Conservation (phyloP, 2,888 invertebrate species). For the Seira sanloemensis region DNA sequence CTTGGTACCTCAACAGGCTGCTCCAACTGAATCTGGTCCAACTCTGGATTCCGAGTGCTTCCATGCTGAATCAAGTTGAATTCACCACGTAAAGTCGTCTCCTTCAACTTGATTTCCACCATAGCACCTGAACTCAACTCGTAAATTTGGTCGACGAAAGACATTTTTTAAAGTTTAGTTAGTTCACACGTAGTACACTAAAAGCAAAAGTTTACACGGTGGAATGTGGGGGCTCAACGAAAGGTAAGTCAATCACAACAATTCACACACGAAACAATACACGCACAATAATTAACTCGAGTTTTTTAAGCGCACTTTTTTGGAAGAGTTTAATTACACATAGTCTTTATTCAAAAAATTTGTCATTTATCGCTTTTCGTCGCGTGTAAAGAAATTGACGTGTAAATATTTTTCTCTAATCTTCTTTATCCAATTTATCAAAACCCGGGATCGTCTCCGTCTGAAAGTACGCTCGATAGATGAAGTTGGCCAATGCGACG, state of each 20-base stretch:
- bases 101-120: slow-evolving; percentile 56
- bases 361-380: no score
- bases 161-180: no score
- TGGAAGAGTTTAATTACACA: no score
- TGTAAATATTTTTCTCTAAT: slow-evolving; percentile 56
- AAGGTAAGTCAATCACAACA: no score
- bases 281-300: no score
- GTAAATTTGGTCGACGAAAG: slow-evolving; percentile 54
- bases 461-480: slow-evolving; percentile 85
- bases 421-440: slow-evolving; percentile 73
- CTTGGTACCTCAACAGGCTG: slow-evolving; percentile 55
- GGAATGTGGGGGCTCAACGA: no score
- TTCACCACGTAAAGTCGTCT: slow-evolving; percentile 48
- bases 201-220: no score
- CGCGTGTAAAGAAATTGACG: no score
- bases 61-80: slow-evolving; percentile 42
- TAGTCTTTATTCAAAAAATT: no score
- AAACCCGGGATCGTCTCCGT: slow-evolving; percentile 73
- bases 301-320: no score
- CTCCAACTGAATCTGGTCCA: slow-evolving; percentile 50
- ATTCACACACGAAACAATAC: no score
- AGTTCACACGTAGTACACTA: no score
- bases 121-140: slow-evolving; percentile 55
- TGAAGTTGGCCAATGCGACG: slow-evolving; percentile 85
- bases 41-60: slow-evolving; percentile 32